phyloP scores from a whole-genome alignment of 2,797 vertebrate species.

The Sebastiscus albofasciatus region DNA sequence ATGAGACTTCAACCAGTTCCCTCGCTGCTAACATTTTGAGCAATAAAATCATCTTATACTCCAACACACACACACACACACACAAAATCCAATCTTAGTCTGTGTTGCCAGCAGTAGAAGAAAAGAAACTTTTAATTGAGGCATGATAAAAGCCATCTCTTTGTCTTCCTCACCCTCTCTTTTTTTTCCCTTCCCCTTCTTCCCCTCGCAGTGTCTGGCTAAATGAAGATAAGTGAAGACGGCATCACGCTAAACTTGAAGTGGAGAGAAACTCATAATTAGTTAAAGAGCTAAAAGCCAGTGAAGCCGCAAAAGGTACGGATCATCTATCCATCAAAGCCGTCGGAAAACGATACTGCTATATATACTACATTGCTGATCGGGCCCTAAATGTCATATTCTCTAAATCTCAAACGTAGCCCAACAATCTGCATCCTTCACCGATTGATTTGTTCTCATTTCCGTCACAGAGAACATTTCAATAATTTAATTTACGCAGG shows the following conservation, averaged over 20 bases:
- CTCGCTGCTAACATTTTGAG: conserved; percentile 17
- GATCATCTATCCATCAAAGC: conserved; percentile 1
- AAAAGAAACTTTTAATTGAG: conserved; percentile 56
- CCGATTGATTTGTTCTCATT: conserved; percentile 33
- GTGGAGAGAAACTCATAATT: conserved; percentile 47
- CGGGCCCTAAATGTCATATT: neutral
- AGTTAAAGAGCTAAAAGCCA: conserved; percentile 38
- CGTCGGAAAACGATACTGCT: neutral
- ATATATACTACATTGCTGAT: neutral
- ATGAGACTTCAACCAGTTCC: conserved; percentile 23
- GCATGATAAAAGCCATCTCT: conserved; percentile 57
- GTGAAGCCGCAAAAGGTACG: neutral
- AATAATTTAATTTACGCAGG: conserved; percentile 2
- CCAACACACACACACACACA: neutral
- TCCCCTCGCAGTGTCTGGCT: conserved; percentile 23
- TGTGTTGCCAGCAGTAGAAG: conserved; percentile 35
- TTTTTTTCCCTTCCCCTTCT: neutral
- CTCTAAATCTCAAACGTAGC: neutral
- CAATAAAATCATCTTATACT: conserved; percentile 25
- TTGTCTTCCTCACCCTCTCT: conserved; percentile 33
- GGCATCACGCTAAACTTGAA: conserved; percentile 23
- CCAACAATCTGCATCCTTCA: neutral
- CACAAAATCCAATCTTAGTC: neutral
- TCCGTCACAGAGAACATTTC: neutral
- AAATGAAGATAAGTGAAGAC: conserved; percentile 55